Evolutionary conservation across 2,113 vertebrate species (phyloP).

Genomic region (Oxyruncus cristatus): DNA sequence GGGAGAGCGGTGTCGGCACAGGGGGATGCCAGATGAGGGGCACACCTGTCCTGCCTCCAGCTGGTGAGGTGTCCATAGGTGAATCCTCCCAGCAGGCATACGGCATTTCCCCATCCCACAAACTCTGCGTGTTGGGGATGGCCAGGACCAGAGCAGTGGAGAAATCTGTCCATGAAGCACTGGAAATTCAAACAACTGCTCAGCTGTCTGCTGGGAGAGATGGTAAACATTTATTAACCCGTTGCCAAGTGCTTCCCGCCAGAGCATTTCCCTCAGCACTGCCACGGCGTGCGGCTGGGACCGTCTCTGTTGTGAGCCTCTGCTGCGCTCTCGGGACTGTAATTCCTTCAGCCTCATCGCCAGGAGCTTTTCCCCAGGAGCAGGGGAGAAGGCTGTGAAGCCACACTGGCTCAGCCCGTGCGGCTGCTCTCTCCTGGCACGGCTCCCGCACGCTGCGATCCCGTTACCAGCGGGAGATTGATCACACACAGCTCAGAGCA

Average conservation of each 20-base stretch:
- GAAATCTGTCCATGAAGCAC: neutral
- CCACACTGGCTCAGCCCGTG: neutral
- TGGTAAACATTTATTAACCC: neutral
- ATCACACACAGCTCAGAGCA: neutral
- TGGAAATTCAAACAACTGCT: neutral
- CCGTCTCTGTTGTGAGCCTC: accelerated
- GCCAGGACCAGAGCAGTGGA: neutral
- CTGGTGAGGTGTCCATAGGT: no score
- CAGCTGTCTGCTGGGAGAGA: neutral
- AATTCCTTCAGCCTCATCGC: neutral
- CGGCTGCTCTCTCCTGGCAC: neutral
- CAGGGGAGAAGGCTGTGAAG: neutral
- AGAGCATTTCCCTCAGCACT: neutral
- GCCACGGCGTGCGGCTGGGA: neutral
- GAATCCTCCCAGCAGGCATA: no score
- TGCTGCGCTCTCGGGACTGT: accelerated
- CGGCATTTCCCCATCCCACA: neutral
- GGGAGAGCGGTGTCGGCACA: accelerated
- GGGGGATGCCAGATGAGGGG: neutral
- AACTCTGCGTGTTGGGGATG: accelerated
- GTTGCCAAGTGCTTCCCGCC: neutral
- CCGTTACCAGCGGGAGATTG: neutral
- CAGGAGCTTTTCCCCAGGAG: neutral
- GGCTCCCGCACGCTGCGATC: accelerated
- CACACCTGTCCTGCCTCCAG: neutral